Conservation (phyloP, 2,888 invertebrate species). For the Nomada ferruginata region DNA sequence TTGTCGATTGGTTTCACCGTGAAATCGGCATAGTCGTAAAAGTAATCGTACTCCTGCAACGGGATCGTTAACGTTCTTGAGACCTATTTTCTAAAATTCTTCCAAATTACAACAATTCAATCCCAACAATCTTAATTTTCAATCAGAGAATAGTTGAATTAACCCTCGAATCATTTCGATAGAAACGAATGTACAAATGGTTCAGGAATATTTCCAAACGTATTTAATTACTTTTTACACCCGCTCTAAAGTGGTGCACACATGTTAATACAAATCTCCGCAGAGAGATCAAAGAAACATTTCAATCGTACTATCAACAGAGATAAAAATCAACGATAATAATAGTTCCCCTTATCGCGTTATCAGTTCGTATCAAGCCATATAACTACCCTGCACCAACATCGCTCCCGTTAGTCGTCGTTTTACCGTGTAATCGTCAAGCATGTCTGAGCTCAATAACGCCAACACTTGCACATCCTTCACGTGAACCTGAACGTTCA, state of each 20-base stretch:
- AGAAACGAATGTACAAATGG: too few species aligned
- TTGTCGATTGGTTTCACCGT: constrained; percentile 85
- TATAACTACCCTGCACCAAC: not conserved
- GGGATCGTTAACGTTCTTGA: not conserved
- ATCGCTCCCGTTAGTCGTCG: not conserved
- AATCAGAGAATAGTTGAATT: not conserved
- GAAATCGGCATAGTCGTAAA: constrained; percentile 90
- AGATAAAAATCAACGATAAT: constrained; percentile 2
- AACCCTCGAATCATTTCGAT: too few species aligned
- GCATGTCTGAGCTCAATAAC: constrained; percentile 86
- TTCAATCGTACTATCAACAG: not conserved
- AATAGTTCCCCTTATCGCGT: constrained; percentile 37
- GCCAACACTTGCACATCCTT: constrained; percentile 92
- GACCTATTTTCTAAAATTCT: not conserved
- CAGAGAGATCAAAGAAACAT: not conserved
- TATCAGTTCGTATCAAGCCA: constrained; percentile 68
- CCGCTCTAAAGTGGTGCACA: not conserved
- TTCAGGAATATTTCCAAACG: too few species aligned
- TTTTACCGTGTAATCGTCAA: constrained; percentile 87
- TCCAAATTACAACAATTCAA: too few species aligned
- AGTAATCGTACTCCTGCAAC: constrained; percentile 90
- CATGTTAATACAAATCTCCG: not conserved
- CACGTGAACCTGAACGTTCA: constrained; percentile 92
- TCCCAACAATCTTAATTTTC: not conserved
- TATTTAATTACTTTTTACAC: too few species aligned